Percentiles rank a stretch among this genome's conserved stretches.
Conservation (phyloP, 2,113 vertebrate genomes). For the Hemiprocne comata region DNA sequence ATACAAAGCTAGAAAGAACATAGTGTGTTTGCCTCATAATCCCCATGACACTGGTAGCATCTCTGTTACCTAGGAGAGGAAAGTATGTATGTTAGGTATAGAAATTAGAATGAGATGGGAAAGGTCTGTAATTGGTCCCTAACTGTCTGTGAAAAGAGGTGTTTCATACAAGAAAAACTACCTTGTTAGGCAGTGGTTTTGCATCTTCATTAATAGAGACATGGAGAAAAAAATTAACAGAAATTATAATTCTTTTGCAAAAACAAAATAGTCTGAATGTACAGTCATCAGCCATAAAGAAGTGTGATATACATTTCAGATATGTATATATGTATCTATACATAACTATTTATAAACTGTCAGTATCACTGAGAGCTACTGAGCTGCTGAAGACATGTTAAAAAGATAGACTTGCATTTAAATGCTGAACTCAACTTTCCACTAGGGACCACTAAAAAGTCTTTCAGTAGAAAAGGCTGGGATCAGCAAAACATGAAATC, state of each 20-base stretch:
- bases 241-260: conserved; percentile 4
- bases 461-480: conserved; percentile 76
- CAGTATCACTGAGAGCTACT: conserved; percentile 59
- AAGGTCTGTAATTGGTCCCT: conserved; percentile 71
- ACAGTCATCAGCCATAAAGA: conserved; percentile 1
- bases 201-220: conserved; percentile 25
- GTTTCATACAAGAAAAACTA: conserved; percentile 52
- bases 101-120: conserved; percentile 59
- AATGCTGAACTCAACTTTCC: conserved; percentile 82
- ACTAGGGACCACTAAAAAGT: conserved; percentile 81
- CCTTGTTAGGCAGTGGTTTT: conserved; percentile 41
- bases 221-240: neutral
- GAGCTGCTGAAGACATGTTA: conserved; percentile 72
- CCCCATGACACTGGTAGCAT: neutral
- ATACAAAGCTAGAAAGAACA: conserved; percentile 27
- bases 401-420: conserved; percentile 78
- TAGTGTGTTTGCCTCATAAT: conserved; percentile 5
- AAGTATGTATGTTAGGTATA: conserved; percentile 29
- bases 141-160: conserved; percentile 56
- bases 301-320: conserved; percentile 39
- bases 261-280: conserved; percentile 34
- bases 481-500: conserved; percentile 85
- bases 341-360: conserved; percentile 67
- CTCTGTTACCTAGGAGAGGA: conserved; percentile 67
- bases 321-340: neutral